Percentiles rank a stretch among this genome's conserved stretches.
phyloP scores from a whole-genome alignment of 2,888 invertebrate genomes.

The Agonopterix arenella region DNA sequence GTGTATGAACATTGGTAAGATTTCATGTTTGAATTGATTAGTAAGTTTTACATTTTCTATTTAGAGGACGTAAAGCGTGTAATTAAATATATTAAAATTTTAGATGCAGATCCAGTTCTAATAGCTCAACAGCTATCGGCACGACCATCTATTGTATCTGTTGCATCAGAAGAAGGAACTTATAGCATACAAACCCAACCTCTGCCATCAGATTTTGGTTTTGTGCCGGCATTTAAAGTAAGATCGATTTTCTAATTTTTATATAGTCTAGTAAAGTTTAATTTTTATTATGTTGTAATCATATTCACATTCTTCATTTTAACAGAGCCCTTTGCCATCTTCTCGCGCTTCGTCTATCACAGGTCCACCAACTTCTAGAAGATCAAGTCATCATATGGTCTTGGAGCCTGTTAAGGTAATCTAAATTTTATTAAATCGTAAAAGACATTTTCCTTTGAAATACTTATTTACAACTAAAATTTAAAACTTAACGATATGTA shows the following conservation, averaged over 20 bases:
- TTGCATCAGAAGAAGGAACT: slow-evolving; percentile 65
- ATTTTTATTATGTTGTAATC: slow-evolving; percentile 6
- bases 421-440: not conserved
- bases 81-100: not conserved
- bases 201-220: slow-evolving; percentile 63
- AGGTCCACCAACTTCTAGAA: slow-evolving; percentile 60
- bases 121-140: slow-evolving; percentile 69
- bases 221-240: slow-evolving; percentile 62
- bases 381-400: slow-evolving; percentile 63
- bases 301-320: not conserved
- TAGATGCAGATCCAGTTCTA: slow-evolving; percentile 64
- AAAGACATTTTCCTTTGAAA: not conserved
- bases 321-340: slow-evolving; percentile 52
- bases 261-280: not conserved
- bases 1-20: slow-evolving; percentile 64
- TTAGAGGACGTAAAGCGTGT: not conserved
- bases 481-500: not conserved
- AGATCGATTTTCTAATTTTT: not conserved
- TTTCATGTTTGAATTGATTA: not conserved
- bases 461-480: not conserved
- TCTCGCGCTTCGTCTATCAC: slow-evolving; percentile 62
- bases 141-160: slow-evolving; percentile 67
- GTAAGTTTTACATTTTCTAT: not conserved
- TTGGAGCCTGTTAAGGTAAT: slow-evolving; percentile 57
- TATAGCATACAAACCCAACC: slow-evolving; percentile 59